Conservation (phyloP, 2,113 vertebrate genomes). For the Coturnix japonica region DNA sequence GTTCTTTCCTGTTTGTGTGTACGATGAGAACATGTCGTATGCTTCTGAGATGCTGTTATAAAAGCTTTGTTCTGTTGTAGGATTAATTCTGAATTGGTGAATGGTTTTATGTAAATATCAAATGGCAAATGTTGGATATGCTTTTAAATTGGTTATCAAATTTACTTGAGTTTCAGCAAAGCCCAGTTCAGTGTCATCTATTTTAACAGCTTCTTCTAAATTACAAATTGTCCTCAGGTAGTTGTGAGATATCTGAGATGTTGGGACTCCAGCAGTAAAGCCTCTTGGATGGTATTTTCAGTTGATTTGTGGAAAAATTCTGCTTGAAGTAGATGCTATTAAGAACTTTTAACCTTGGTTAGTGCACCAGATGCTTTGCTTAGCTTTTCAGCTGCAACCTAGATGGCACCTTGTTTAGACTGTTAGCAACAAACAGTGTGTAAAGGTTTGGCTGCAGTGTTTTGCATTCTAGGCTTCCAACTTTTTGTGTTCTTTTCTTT, state of each 20-base stretch:
- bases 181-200: background rate
- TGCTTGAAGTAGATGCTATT: background rate
- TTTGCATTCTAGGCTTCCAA: background rate
- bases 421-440: background rate
- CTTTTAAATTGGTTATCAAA: slow-evolving; percentile 20
- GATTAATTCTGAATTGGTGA: slow-evolving; percentile 19
- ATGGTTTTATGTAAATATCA: slow-evolving; percentile 46
- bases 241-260: background rate
- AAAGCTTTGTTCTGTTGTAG: slow-evolving; percentile 55
- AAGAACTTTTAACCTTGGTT: background rate
- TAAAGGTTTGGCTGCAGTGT: background rate
- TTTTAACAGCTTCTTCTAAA: background rate
- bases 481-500: background rate
- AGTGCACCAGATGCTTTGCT: background rate
- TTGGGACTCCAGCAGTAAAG: background rate
- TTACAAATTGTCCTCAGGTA: background rate
- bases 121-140: background rate
- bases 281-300: background rate
- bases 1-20: slow-evolving; percentile 73
- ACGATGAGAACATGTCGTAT: slow-evolving; percentile 61
- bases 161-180: slow-evolving; percentile 10
- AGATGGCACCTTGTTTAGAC: background rate
- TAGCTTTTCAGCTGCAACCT: background rate
- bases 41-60: slow-evolving; percentile 52
- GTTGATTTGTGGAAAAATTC: background rate